phyloP scores from a whole-genome alignment of 2,888 invertebrate species.

The Kryphioiulus occultus region DNA sequence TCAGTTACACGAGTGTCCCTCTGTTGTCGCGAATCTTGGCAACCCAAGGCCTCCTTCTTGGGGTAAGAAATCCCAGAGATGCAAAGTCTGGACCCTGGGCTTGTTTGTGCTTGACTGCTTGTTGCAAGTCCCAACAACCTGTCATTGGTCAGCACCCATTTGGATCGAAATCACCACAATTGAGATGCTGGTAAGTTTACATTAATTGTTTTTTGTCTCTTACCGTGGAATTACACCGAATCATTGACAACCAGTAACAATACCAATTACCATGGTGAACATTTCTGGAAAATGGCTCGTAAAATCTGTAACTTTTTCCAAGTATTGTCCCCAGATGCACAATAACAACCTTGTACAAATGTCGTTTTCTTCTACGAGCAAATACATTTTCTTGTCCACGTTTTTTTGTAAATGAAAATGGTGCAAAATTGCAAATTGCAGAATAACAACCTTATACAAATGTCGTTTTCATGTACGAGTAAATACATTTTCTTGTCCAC shows the following conservation, averaged over 20 bases:
- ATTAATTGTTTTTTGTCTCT: not conserved
- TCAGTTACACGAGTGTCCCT: not conserved
- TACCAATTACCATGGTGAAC: not conserved
- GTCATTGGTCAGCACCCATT: not conserved
- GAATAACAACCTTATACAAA: too few relatives aligned
- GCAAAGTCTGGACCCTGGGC: not conserved
- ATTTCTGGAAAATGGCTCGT: not conserved
- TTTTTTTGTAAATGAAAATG: too few relatives aligned
- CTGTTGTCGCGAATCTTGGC: not conserved
- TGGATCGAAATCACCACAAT: not conserved
- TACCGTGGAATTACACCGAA: not conserved
- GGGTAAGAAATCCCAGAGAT: not conserved
- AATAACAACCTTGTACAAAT: too few relatives aligned
- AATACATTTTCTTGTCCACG: too few relatives aligned
- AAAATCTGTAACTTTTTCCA: not conserved
- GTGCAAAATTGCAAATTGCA: too few relatives aligned
- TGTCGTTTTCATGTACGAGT: too few relatives aligned
- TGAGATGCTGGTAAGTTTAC: not conserved
- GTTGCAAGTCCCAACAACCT: not conserved
- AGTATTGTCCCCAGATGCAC: too few relatives aligned
- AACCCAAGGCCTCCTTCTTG: not conserved
- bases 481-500: too few relatives aligned
- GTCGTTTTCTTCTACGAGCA: too few relatives aligned
- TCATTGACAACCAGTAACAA: too few relatives aligned
- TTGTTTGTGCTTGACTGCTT: not conserved